A percentile compares a stretch with the other conserved stretches of the same genome.
Evolutionary conservation across 2,113 vertebrate species (phyloP).

Genomic region (Shinisaurus crocodilurus): DNA sequence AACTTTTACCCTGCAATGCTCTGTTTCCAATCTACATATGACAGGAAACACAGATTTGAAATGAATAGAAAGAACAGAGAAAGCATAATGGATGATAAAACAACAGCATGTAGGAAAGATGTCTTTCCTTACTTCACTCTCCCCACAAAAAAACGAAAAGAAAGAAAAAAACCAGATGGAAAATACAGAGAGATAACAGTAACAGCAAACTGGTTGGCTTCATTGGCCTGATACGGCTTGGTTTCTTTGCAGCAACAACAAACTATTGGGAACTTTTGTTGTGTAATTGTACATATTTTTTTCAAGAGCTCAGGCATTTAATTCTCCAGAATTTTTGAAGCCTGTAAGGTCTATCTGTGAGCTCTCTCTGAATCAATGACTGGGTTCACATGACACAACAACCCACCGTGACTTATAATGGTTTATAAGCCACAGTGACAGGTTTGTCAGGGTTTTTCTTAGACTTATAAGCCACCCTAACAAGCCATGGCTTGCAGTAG

Average conservation of each 20-base stretch:
- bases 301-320: background rate
- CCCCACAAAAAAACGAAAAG: background rate
- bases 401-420: too few species aligned
- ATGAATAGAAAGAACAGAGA: constrained; percentile 72
- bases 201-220: background rate
- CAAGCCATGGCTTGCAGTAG: too few species aligned
- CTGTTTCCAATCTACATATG: constrained; percentile 74
- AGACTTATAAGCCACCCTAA: too few species aligned
- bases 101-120: constrained; percentile 65
- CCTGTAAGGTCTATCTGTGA: background rate
- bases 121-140: constrained; percentile 45
- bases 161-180: constrained; percentile 32
- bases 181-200: constrained; percentile 58
- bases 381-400: too few species aligned
- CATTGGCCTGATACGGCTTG: background rate
- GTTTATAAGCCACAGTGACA: too few species aligned
- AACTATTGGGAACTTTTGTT: background rate
- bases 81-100: constrained; percentile 73
- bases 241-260: constrained; percentile 33
- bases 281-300: background rate
- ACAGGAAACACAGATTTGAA: constrained; percentile 76
- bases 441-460: too few species aligned
- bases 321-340: background rate
- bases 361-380: background rate
- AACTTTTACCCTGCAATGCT: constrained; percentile 70